Evolutionary conservation across 2,797 vertebrate genomes (phyloP), one percentile per base, ranked within the genome.

Genomic region (Pangasius macronema): DNA sequence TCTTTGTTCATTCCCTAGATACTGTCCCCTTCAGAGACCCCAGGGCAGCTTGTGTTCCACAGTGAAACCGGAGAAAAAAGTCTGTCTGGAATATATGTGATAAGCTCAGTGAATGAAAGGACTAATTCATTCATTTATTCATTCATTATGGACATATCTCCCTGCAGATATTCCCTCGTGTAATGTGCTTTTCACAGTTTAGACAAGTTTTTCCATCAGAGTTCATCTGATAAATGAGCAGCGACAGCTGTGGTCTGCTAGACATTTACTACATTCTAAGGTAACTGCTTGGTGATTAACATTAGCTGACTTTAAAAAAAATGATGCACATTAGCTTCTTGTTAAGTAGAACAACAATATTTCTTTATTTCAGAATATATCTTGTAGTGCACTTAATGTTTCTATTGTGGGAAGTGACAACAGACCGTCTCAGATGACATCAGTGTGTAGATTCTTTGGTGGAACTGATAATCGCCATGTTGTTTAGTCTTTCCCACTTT

Each of bases 101-200:
- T 82, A 67, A 51, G 61, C 14, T 0, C 77, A 86, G 30, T 86
- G 24, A 57, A 70, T 42, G 49, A 30, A 83, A 75, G 27, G 81
- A 65, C 76, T 88, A 33, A 88, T 85, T 70, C 68, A 73, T 81
- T 63, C 30, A 72, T 77, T 75, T 70, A 65, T 82, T 84, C 55
- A 53, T 75, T 70, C 81, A 63, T 85, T 18, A 42, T 33, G 39
- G 65, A 36, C 83, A 49, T 79, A 61, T 82, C 42, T 53, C 39
- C 61, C 63, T 61, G 36, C n/a, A 81, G 65, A 59, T 80, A 82
- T 82, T 67, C 42, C 80, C 42, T 27, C 51, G n/a, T 49, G 46
- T n/a, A 46, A 36, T 86, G 59, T 59, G 11, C 59, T 53, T 80
- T 80, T 80, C 59, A 80, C 76, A 53, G 63, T 80, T 86, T 42